Percentiles rank a stretch among this genome's conserved stretches.
phyloP scores from a whole-genome alignment of 2,113 vertebrate species.

The Dendrocopos noguchii region DNA sequence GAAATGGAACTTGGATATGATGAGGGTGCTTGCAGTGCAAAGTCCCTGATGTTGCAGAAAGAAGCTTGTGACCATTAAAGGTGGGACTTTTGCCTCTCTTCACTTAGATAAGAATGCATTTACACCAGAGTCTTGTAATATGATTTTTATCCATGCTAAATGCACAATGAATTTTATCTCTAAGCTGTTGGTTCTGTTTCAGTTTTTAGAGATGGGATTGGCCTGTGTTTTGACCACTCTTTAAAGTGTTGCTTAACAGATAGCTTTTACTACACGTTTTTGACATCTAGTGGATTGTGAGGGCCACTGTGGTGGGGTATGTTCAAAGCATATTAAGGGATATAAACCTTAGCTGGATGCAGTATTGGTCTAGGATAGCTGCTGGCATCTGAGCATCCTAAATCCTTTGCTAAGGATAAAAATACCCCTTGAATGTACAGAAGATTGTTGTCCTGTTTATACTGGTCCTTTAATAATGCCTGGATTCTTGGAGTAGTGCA shows the following conservation, averaged over 20 bases:
- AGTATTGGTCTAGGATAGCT: not conserved
- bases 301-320: accelerated
- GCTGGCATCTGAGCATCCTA: not conserved
- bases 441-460: not conserved
- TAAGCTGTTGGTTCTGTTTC: not conserved
- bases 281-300: not conserved
- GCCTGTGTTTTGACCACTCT: not conserved
- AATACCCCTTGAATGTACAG: not conserved
- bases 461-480: not conserved
- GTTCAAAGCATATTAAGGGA: not conserved
- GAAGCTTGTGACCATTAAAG: not conserved
- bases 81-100: not conserved
- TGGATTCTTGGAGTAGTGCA: not conserved
- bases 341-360: not conserved
- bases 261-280: not conserved
- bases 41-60: not conserved
- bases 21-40: not conserved
- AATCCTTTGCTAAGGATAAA: not conserved
- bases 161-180: not conserved
- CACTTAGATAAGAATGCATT: not conserved
- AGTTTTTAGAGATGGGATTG: not conserved
- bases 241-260: accelerated
- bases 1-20: not conserved
- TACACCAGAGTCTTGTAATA: accelerated
- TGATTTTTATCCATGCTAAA: accelerated